A percentile compares a stretch with the other conserved stretches of the same genome.
Evolutionary conservation across 2,797 vertebrate species (phyloP).

Genomic region (Decapterus maruadsi): DNA sequence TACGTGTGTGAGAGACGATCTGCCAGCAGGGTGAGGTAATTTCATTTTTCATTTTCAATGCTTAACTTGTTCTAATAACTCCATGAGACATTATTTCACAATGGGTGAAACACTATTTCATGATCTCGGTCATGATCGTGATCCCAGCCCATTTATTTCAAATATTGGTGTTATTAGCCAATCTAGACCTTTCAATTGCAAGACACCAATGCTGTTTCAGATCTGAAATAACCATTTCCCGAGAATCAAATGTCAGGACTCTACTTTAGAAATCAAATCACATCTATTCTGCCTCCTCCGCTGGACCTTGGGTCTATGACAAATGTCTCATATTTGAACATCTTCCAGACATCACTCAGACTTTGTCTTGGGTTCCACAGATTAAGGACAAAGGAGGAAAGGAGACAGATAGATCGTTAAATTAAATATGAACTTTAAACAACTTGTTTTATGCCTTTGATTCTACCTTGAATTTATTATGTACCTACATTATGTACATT

Average conservation of each 20-base stretch:
- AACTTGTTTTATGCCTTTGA: neutral
- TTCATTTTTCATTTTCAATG: slow-evolving; percentile 63
- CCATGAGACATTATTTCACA: slow-evolving; percentile 47
- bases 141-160: slow-evolving; percentile 36
- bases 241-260: slow-evolving; percentile 50
- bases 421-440: slow-evolving; percentile 15
- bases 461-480: neutral
- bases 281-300: slow-evolving; percentile 52
- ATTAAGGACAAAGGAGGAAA: slow-evolving; percentile 49
- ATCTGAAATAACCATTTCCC: slow-evolving; percentile 47
- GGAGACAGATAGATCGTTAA: slow-evolving; percentile 18
- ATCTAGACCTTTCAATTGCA: slow-evolving; percentile 24
- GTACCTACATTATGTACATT: neutral
- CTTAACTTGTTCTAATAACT: slow-evolving; percentile 52
- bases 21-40: slow-evolving; percentile 42
- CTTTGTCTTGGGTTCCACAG: slow-evolving; percentile 45
- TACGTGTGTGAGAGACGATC: slow-evolving; percentile 25
- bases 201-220: slow-evolving; percentile 12
- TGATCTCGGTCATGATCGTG: slow-evolving; percentile 30
- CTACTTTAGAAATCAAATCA: slow-evolving; percentile 62
- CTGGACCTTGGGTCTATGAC: slow-evolving; percentile 53
- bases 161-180: slow-evolving; percentile 49
- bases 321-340: slow-evolving; percentile 68
- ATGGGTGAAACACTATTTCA: slow-evolving; percentile 40
- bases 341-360: slow-evolving; percentile 54